Evolutionary conservation across 1,140 invertebrate species (phyloP).

Genomic region (Sitodiplosis mosellana): DNA sequence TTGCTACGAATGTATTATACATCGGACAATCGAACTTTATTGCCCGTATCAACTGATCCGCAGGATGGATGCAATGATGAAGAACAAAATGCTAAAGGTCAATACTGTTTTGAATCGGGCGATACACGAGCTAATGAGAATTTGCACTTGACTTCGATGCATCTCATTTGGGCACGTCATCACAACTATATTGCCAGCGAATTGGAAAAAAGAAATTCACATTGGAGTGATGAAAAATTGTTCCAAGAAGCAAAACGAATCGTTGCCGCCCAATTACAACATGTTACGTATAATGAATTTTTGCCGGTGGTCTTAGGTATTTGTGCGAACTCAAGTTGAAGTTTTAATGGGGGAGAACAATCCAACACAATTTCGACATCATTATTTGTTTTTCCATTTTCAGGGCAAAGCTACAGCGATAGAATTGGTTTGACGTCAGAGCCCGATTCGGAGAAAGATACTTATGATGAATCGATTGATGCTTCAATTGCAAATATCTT

Average conservation of each 20-base stretch:
- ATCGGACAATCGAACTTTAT: conserved; percentile 39
- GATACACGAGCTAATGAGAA: conserved; percentile 66
- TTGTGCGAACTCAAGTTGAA: not conserved
- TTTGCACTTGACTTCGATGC: conserved; percentile 65
- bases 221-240: conserved; percentile 64
- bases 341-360: not conserved
- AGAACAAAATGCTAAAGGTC: conserved; percentile 40
- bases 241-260: conserved; percentile 68
- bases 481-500: conserved; percentile 79
- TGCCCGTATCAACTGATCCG: conserved; percentile 49
- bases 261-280: conserved; percentile 65
- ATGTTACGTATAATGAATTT: conserved; percentile 79
- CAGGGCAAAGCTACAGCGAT: conserved; percentile 34
- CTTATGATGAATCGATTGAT: conserved; percentile 54
- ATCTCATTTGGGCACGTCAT: conserved; percentile 58
- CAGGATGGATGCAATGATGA: conserved; percentile 57
- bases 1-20: conserved; percentile 41
- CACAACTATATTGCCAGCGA: conserved; percentile 59
- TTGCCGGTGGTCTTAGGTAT: conserved; percentile 60
- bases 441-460: conserved; percentile 35
- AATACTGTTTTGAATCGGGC: conserved; percentile 62
- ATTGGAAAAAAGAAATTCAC: conserved; percentile 47
- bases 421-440: conserved; percentile 38
- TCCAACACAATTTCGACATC: not conserved
- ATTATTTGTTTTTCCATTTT: conserved; percentile 2